Conservation (phyloP, 1,140 invertebrate genomes). For the Ceratoteleas bidentatus region DNA sequence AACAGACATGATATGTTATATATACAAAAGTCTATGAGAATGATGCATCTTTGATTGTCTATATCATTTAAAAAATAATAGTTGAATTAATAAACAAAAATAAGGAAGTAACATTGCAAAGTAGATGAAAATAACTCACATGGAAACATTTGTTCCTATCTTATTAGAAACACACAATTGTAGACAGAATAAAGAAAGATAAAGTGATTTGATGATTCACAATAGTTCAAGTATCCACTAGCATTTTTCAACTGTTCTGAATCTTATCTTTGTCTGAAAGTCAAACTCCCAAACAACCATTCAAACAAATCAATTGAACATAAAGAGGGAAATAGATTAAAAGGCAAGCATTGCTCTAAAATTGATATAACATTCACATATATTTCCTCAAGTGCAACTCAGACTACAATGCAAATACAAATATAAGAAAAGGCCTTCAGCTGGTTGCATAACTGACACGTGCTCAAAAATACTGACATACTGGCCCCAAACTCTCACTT, state of each 20-base stretch:
- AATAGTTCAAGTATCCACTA: conserved; percentile 32
- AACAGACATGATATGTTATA: too few species aligned
- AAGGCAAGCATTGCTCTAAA: too few species aligned
- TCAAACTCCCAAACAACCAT: conserved; percentile 4
- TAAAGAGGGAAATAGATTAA: too few species aligned
- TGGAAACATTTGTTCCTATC: not conserved
- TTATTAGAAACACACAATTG: conserved; percentile 5
- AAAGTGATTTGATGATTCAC: conserved; percentile 37
- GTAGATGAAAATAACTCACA: conserved; percentile 9
- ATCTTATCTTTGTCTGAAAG: not conserved
- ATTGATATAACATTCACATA: too few species aligned
- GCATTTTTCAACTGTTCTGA: not conserved
- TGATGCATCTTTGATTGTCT: too few species aligned
- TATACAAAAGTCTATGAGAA: too few species aligned
- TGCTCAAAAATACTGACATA: too few species aligned
- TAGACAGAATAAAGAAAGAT: conserved; percentile 27
- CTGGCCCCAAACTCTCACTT: too few species aligned
- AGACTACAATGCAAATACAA: not conserved
- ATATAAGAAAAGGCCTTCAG: too few species aligned
- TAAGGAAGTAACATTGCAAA: conserved; percentile 11
- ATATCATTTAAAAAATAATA: too few species aligned
- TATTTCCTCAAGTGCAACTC: too few species aligned
- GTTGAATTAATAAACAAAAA: conserved; percentile 9
- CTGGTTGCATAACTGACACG: too few species aligned
- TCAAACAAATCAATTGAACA: not conserved